Percentiles rank a stretch among this genome's conserved stretches.
phyloP scores from a whole-genome alignment of 2,113 vertebrate species.

The Tetrax tetrax region DNA sequence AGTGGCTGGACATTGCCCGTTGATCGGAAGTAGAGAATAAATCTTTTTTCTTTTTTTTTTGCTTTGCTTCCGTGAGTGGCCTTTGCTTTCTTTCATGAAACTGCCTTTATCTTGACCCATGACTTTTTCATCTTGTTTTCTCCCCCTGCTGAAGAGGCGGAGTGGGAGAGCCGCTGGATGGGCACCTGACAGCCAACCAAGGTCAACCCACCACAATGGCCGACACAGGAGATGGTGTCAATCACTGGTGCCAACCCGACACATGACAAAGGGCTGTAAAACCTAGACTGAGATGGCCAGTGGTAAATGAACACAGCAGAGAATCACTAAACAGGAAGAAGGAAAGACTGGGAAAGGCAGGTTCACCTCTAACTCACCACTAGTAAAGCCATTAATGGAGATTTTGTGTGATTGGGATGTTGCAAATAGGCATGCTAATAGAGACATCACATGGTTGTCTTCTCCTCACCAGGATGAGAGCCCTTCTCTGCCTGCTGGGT shows the following conservation, averaged over 20 bases:
- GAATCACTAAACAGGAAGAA: not conserved
- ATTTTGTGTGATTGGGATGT: not conserved
- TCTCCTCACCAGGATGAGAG: not conserved
- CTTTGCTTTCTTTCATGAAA: not conserved
- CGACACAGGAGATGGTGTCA: not conserved
- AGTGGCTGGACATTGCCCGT: not conserved
- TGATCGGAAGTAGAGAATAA: not conserved
- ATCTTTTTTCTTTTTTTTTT: not conserved
- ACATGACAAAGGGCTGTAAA: not conserved
- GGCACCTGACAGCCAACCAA: not conserved
- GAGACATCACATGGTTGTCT: not conserved
- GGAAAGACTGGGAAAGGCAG: not conserved
- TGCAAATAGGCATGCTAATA: not conserved
- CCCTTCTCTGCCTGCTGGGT: not conserved
- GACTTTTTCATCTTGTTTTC: not conserved
- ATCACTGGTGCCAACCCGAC: not conserved
- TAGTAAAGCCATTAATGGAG: not conserved
- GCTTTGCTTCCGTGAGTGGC: rapidly evolving
- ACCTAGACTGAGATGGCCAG: not conserved
- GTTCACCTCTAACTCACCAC: not conserved
- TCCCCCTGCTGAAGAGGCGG: not conserved
- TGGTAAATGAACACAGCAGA: not conserved
- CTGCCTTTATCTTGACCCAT: not conserved
- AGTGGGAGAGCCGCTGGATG: not conserved
- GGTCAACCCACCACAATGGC: not conserved